A percentile compares a stretch with the other conserved stretches of the same genome.
phyloP scores from a whole-genome alignment of 2,113 vertebrate genomes.

The Crypturellus undulatus region DNA sequence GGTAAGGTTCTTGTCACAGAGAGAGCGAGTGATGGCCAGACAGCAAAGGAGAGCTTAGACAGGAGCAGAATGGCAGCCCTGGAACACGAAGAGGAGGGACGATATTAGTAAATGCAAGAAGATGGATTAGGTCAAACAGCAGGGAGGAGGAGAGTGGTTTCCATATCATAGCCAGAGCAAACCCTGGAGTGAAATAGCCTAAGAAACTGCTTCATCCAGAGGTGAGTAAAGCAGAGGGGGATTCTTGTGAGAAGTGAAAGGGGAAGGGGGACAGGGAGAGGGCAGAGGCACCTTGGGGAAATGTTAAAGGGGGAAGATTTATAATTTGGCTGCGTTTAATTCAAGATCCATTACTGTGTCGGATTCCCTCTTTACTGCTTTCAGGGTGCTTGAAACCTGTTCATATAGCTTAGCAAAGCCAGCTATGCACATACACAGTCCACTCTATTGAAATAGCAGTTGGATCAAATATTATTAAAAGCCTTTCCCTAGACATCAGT shows the following conservation, averaged over 20 bases:
- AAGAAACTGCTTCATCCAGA: neutral
- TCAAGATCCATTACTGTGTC: neutral
- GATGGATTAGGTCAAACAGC: neutral
- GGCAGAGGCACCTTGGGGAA: neutral
- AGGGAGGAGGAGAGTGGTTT: neutral
- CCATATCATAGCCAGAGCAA: neutral
- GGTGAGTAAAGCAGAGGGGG: neutral
- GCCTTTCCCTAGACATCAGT: neutral
- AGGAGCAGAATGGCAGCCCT: neutral
- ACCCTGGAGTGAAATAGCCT: neutral
- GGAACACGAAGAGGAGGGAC: neutral
- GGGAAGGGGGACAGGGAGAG: neutral
- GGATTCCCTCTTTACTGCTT: neutral
- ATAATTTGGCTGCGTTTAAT: neutral
- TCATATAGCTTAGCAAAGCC: neutral
- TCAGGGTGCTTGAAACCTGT: neutral
- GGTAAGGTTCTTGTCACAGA: neutral
- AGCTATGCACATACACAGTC: neutral
- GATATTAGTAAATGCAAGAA: fast-evolving
- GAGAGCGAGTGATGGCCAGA: neutral
- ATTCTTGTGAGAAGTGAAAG: neutral
- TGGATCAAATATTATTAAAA: neutral
- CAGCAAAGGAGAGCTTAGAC: neutral
- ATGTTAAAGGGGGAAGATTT: neutral
- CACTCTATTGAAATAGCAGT: neutral